Evolutionary conservation across 2,113 vertebrate species (phyloP), one percentile per base, ranked within the genome.

Genomic region (Callionymus lyra): DNA sequence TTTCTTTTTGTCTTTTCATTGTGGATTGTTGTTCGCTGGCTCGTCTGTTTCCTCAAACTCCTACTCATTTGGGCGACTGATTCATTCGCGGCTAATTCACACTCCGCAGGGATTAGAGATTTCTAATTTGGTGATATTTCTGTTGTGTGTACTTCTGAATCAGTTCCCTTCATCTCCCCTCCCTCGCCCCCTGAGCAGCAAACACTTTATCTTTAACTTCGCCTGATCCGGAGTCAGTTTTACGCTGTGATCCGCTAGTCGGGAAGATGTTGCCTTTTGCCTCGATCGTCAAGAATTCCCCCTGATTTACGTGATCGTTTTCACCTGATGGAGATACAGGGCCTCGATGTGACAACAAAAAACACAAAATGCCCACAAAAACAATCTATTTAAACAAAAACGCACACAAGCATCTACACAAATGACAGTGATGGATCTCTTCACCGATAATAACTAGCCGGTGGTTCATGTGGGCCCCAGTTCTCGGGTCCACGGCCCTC

Each of bases 391-490:
- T 8, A 27, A 27, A 27, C 21, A 27, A 27, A 27, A 27, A 27
- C 21, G 21, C 21, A 27, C n/a, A n/a, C n/a, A n/a, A n/a, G n/a
- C n/a, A n/a, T n/a, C n/a, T 27, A 27, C 21, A 27, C 21, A 50
- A 10, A 44, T 77, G 83, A 85, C 84, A 87, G 65, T 86, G 85
- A 87, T 85, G 81, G 83, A 86, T 87, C 78, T 72, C 65, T 75
- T 59, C 51, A 83, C 76, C 80, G 84, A 77, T 85, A 82, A 81
- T 59, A 65, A 50, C 72, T 62, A 68, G 53, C 31, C 21, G 70
- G 61, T 68, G 68, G 59, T 76, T 41, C 42, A 61, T 66, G 42
- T 59, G 53, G 45, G 67, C 75, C 70, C 74, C 74, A 31, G 36
- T 49, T 34, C 75, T 61, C 77, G 21, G 21, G 75, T 68, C 72